Percentiles rank a stretch among this genome's conserved stretches.
Conservation (phyloP, 2,888 invertebrate species). For the Eupithecia subfuscata region DNA sequence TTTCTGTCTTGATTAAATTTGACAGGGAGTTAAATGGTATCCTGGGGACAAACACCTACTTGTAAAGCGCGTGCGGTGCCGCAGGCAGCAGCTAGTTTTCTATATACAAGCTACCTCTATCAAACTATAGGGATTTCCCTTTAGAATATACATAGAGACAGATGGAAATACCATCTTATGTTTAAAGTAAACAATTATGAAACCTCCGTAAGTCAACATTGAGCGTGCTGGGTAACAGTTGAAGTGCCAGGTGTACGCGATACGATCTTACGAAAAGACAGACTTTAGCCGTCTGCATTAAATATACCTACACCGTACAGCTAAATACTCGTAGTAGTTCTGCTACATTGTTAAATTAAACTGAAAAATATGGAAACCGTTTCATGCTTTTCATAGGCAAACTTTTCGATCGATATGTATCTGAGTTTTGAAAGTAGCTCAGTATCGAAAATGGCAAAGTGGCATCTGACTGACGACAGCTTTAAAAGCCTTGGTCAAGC, state of each 20-base stretch:
- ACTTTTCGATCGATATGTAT: too few species aligned
- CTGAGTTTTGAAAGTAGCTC: background rate
- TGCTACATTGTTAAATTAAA: background rate
- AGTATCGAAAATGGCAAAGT: background rate
- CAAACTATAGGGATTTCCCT: background rate
- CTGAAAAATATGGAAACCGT: background rate
- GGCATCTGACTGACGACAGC: background rate
- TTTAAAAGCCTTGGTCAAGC: too few species aligned
- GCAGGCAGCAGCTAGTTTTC: too few species aligned
- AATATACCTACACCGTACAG: too few species aligned
- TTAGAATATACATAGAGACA: background rate
- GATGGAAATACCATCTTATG: slow-evolving; percentile 11
- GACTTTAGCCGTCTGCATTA: too few species aligned
- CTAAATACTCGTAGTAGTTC: background rate
- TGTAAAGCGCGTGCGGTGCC: too few species aligned
- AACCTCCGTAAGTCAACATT: slow-evolving; percentile 13
- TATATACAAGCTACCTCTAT: too few species aligned
- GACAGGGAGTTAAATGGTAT: too few species aligned
- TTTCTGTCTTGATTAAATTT: too few species aligned
- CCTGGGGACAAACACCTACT: too few species aligned
- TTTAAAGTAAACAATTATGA: slow-evolving; percentile 17
- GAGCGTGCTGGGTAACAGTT: background rate
- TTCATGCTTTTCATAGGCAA: too few species aligned
- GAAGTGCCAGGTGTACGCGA: background rate
- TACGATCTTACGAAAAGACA: background rate